Conservation (phyloP, 1,140 invertebrate species). For the Diabrotica virgifera region DNA sequence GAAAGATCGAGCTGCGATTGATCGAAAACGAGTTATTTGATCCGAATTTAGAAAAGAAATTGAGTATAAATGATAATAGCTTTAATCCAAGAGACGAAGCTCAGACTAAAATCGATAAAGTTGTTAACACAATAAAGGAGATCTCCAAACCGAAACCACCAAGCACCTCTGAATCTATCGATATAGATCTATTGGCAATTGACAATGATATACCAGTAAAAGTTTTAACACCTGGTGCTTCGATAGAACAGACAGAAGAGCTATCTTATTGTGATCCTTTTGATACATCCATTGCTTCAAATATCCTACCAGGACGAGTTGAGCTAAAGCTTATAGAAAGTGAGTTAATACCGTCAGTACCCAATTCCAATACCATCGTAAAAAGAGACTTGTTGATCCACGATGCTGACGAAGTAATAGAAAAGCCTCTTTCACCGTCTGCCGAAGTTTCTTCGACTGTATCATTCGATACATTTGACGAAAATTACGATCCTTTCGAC, state of each 20-base stretch:
- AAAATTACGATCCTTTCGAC: conserved; percentile 64
- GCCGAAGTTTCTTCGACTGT: background rate
- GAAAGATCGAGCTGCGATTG: conserved; percentile 59
- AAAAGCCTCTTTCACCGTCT: conserved; percentile 50
- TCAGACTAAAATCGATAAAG: conserved; percentile 44
- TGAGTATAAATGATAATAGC: conserved; percentile 58
- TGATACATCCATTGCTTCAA: conserved; percentile 71
- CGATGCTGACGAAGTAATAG: conserved; percentile 25
- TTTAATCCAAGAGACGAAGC: conserved; percentile 54
- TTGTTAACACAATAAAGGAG: conserved; percentile 39
- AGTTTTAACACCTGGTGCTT: conserved; percentile 55
- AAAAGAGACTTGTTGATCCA: conserved; percentile 25
- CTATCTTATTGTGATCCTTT: conserved; percentile 64
- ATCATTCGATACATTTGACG: conserved; percentile 22
- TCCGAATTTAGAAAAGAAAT: conserved; percentile 53
- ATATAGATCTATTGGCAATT: conserved; percentile 58
- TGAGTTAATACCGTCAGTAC: conserved; percentile 55
- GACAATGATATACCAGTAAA: conserved; percentile 58
- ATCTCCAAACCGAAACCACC: conserved; percentile 34
- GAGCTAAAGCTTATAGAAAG: conserved; percentile 74
- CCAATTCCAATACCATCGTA: background rate
- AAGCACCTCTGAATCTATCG: conserved; percentile 35
- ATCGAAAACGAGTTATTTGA: conserved; percentile 62
- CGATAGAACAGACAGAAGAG: conserved; percentile 48
- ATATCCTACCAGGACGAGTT: conserved; percentile 71